Percentiles rank a stretch among this genome's conserved stretches.
phyloP scores from a whole-genome alignment of 2,113 vertebrate species.

The Hyla sarda region DNA sequence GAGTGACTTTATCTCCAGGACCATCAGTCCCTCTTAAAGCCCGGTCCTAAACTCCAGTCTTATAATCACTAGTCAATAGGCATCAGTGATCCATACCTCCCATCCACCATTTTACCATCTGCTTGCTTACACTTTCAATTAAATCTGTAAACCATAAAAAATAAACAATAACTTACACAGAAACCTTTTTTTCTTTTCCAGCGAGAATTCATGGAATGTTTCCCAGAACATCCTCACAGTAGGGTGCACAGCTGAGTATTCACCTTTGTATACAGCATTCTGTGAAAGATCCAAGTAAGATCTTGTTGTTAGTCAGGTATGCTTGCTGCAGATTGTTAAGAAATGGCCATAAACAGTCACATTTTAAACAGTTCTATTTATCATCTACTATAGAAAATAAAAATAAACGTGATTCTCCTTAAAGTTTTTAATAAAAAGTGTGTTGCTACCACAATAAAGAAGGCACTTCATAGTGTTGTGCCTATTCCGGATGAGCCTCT shows the following conservation, averaged over 20 bases:
- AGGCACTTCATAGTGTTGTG: no score
- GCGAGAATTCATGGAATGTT: constrained; percentile 92
- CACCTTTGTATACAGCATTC: constrained; percentile 92
- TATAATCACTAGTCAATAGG: no score
- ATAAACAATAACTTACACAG: constrained; percentile 78
- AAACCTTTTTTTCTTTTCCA: constrained; percentile 97
- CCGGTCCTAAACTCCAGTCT: no score
- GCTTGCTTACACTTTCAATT: not conserved
- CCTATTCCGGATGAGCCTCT: no score
- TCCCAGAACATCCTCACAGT: constrained; percentile 96
- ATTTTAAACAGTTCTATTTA: not conserved
- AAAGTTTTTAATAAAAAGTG: no score
- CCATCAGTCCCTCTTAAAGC: no score
- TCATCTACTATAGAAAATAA: not conserved
- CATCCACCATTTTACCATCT: no score
- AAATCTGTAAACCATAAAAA: not conserved
- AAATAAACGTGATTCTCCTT: not conserved
- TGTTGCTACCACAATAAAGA: no score
- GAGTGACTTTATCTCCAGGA: no score
- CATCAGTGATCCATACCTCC: no score
- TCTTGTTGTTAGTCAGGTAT: not conserved
- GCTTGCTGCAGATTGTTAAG: not conserved
- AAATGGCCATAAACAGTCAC: not conserved
- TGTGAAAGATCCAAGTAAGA: constrained; percentile 63
- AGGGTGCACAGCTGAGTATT: constrained; percentile 88